Conservation (phyloP, 2,888 invertebrate genomes). For the Myopa testacea region DNA sequence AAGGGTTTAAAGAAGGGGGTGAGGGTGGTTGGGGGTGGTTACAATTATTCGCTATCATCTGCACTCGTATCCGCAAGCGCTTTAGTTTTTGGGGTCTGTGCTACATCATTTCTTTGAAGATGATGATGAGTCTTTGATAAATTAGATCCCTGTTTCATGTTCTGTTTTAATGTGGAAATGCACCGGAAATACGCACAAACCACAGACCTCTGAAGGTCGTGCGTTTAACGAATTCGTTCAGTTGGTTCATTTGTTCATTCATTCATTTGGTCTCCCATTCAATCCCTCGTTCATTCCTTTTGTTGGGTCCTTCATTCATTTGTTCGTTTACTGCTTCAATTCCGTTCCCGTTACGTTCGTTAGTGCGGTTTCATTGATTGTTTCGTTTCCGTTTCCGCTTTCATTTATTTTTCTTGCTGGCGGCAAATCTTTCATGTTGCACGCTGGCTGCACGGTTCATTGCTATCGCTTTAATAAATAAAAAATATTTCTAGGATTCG, state of each 20-base stretch:
- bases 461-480: conserved; percentile 22
- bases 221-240: too few species aligned
- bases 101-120: too few species aligned
- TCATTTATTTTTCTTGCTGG: background rate
- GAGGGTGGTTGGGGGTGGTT: too few species aligned
- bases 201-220: too few species aligned
- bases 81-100: too few species aligned
- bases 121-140: too few species aligned
- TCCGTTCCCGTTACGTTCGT: background rate
- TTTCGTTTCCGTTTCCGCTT: conserved; percentile 28
- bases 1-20: too few species aligned
- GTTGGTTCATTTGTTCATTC: background rate
- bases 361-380: conserved; percentile 26
- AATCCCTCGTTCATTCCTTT: background rate
- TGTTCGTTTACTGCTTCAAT: background rate
- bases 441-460: background rate
- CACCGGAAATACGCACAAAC: too few species aligned
- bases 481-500: background rate
- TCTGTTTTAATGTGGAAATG: too few species aligned
- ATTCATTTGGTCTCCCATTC: background rate
- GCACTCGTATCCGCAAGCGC: too few species aligned
- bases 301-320: background rate
- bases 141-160: too few species aligned
- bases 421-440: background rate
- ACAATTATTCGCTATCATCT: too few species aligned